These are phyloP conservation scores for Melanerpes formicivorus DNA, from an alignment of 2,113 vertebrate genomes.

Conservation along the genomic window DNA sequence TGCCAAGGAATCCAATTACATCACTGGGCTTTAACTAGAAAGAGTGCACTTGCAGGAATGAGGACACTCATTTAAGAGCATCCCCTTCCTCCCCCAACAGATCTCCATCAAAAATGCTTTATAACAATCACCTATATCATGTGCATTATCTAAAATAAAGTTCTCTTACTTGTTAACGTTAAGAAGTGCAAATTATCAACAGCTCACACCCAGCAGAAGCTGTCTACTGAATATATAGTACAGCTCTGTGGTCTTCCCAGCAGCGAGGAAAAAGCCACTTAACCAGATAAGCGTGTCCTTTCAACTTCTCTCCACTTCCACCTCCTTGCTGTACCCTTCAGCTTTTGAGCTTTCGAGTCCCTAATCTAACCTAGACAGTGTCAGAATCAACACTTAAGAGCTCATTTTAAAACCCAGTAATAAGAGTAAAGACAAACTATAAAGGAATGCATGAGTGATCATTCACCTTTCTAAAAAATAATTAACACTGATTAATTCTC, in stretches of 20 bases:
- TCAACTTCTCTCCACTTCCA: slow-evolving; percentile 14
- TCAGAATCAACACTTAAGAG: not conserved
- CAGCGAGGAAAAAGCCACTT: slow-evolving; percentile 29
- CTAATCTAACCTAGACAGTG: not conserved
- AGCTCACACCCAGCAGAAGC: not conserved
- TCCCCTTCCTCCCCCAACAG: not conserved
- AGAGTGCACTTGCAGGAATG: not conserved
- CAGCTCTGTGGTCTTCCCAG: not conserved
- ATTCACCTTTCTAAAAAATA: not conserved
- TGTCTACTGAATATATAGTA: not conserved
- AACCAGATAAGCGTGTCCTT: slow-evolving; percentile 17
- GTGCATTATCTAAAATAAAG: not conserved
- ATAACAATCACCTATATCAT: not conserved
- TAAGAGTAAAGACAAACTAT: not conserved
- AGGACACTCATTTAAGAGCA: not conserved
- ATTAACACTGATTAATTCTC: not conserved
- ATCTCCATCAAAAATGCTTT: not conserved
- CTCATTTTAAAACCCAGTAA: not conserved
- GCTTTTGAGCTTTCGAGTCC: not conserved
- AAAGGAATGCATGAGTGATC: not conserved
- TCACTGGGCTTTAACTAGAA: not conserved
- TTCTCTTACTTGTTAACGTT: not conserved
- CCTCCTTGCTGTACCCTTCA: not conserved
- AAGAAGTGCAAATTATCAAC: not conserved
- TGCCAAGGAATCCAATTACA: not conserved